Evolutionary conservation across 2,888 invertebrate species (phyloP).

Genomic region (Mystacides longicornis): DNA sequence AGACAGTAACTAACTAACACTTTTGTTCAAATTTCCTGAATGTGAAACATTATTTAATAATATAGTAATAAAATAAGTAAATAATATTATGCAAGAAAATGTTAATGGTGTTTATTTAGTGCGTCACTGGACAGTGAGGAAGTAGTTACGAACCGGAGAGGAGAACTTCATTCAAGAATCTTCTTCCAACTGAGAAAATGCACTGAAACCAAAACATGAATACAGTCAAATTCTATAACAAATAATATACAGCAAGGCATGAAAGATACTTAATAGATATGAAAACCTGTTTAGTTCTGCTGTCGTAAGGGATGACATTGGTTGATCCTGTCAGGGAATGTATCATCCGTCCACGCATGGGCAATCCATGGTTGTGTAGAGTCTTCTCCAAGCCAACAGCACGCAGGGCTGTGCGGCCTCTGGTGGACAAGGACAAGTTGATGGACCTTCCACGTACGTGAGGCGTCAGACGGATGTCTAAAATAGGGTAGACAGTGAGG

Average conservation of each 20-base stretch:
- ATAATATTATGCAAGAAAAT: too few species aligned
- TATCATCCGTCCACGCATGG: conserved; percentile 86
- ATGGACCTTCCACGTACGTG: conserved; percentile 81
- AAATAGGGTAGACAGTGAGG: conserved; percentile 19
- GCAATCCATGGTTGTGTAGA: conserved; percentile 67
- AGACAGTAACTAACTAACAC: too few species aligned
- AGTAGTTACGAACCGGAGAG: conserved; percentile 60
- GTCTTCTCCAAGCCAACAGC: conserved; percentile 73
- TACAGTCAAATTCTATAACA: background rate
- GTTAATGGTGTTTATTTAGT: too few species aligned
- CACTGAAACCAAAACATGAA: conserved; percentile 54
- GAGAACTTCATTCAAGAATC: conserved; percentile 76
- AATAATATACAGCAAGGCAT: background rate
- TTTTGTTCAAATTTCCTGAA: too few species aligned
- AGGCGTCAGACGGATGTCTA: conserved; percentile 72
- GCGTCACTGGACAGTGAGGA: too few species aligned
- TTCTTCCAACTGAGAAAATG: conserved; percentile 87
- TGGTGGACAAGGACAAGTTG: conserved; percentile 83
- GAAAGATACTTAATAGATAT: background rate
- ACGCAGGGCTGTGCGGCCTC: conserved; percentile 77
- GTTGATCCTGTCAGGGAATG: conserved; percentile 68
- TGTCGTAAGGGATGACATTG: conserved; percentile 77
- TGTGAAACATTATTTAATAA: too few species aligned
- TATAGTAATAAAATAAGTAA: too few species aligned
- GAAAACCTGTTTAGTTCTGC: conserved; percentile 61